Conservation (phyloP, 2,113 vertebrate species). For the Ceyx melanurus region DNA sequence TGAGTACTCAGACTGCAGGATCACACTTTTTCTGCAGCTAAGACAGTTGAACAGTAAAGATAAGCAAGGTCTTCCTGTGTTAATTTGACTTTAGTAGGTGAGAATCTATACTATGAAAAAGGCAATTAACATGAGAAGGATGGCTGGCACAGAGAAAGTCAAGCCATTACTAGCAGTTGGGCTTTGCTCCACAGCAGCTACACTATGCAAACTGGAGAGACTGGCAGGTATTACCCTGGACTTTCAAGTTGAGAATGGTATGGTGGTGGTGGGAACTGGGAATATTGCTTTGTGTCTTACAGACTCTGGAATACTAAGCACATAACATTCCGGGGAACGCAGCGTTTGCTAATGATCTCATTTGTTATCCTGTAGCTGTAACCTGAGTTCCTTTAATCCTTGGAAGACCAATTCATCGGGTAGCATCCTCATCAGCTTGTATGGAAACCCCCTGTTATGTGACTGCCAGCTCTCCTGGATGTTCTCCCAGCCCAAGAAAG, state of each 20-base stretch:
- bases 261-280: neutral
- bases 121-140: neutral
- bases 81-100: neutral
- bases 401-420: slow-evolving; percentile 65
- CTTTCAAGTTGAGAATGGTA: neutral
- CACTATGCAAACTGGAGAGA: neutral
- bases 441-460: slow-evolving; percentile 75
- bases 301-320: neutral
- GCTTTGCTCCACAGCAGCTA: neutral
- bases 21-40: neutral
- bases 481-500: slow-evolving; percentile 21
- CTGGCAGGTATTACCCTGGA: neutral
- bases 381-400: slow-evolving; percentile 71
- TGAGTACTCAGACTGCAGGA: neutral
- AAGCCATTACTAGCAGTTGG: neutral
- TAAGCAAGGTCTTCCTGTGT: neutral
- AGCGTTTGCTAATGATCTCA: neutral
- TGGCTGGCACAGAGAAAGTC: neutral
- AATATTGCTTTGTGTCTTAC: neutral
- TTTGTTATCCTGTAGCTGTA: slow-evolving; percentile 73
- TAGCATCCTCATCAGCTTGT: slow-evolving; percentile 58
- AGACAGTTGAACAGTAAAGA: neutral
- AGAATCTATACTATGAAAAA: neutral
- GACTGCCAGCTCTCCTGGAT: slow-evolving; percentile 77
- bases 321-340: neutral